These are phyloP conservation scores for Protonemura montana DNA, from an alignment of 2,888 invertebrate genomes.

Conservation along the genomic window DNA sequence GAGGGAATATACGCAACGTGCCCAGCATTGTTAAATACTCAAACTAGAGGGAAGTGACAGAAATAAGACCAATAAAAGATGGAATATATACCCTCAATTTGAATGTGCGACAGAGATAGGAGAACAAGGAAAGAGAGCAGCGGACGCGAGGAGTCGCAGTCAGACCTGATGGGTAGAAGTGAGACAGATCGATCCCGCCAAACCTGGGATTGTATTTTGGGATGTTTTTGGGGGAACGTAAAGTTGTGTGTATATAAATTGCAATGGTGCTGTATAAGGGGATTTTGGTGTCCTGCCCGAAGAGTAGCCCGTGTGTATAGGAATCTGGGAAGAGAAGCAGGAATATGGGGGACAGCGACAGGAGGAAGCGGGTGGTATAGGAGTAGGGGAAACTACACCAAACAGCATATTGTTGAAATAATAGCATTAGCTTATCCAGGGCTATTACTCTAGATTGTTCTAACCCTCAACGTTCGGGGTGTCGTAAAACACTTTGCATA, in stretches of 20 bases:
- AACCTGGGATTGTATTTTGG: slow-evolving; percentile 38
- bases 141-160: not conserved
- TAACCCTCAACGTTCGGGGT: slow-evolving; percentile 31
- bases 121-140: not conserved
- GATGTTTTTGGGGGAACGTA: slow-evolving; percentile 32
- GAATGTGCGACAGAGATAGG: slow-evolving; percentile 38
- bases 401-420: slow-evolving; percentile 51
- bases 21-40: slow-evolving; percentile 46
- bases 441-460: slow-evolving; percentile 48
- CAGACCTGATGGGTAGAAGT: slow-evolving; percentile 13
- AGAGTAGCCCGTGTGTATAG: not conserved
- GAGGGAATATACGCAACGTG: slow-evolving; percentile 45
- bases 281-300: slow-evolving; percentile 20
- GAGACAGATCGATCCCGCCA: slow-evolving; percentile 3
- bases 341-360: not conserved
- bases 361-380: not conserved
- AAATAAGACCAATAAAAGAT: slow-evolving; percentile 44
- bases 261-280: slow-evolving; percentile 40
- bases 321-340: not conserved
- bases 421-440: slow-evolving; percentile 50
- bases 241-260: slow-evolving; percentile 39
- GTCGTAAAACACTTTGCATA: slow-evolving; percentile 42
- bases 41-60: slow-evolving; percentile 38
- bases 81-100: slow-evolving; percentile 41
- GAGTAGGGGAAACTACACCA: slow-evolving; percentile 33